A percentile compares a stretch with the other conserved stretches of the same genome.
Evolutionary conservation across 2,888 invertebrate species (phyloP).

Genomic region (Epistrophella euchroma): DNA sequence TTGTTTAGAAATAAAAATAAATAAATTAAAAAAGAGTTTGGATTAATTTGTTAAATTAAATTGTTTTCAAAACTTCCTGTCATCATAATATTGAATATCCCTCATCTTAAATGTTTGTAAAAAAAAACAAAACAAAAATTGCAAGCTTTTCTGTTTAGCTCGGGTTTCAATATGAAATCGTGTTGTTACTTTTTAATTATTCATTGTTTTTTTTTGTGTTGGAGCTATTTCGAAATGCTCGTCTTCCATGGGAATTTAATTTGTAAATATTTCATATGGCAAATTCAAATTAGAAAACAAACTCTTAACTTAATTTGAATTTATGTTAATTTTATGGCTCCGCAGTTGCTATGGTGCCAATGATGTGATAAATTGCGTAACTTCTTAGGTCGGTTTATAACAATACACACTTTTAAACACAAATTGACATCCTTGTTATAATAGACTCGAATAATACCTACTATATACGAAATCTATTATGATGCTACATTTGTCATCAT

Average conservation of each 20-base stretch:
- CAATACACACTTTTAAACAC: background rate
- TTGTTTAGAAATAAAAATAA: too few species aligned
- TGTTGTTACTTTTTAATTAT: too few species aligned
- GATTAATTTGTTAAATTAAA: too few species aligned
- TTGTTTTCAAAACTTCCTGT: too few species aligned
- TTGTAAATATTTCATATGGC: background rate
- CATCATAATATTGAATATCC: too few species aligned
- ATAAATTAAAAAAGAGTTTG: too few species aligned
- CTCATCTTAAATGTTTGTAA: too few species aligned
- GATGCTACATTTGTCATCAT: slow-evolving; percentile 40
- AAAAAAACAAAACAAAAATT: too few species aligned
- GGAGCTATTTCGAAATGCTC: background rate
- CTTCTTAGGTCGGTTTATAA: background rate
- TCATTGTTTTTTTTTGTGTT: too few species aligned
- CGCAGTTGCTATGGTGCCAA: slow-evolving; percentile 4
- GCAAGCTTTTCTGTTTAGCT: too few species aligned
- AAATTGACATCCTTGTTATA: slow-evolving; percentile 20
- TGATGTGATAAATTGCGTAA: slow-evolving; percentile 22
- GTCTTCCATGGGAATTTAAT: slow-evolving; percentile 5
- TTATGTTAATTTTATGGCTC: slow-evolving; percentile 20
- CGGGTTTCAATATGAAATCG: too few species aligned
- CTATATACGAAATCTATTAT: slow-evolving; percentile 9
- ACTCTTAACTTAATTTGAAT: slow-evolving; percentile 14
- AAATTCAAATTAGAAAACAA: background rate
- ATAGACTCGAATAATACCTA: background rate